Evolutionary conservation across 2,888 invertebrate species (phyloP), one percentile per base, ranked within the genome.

Genomic region (Leptinotarsa juncta): DNA sequence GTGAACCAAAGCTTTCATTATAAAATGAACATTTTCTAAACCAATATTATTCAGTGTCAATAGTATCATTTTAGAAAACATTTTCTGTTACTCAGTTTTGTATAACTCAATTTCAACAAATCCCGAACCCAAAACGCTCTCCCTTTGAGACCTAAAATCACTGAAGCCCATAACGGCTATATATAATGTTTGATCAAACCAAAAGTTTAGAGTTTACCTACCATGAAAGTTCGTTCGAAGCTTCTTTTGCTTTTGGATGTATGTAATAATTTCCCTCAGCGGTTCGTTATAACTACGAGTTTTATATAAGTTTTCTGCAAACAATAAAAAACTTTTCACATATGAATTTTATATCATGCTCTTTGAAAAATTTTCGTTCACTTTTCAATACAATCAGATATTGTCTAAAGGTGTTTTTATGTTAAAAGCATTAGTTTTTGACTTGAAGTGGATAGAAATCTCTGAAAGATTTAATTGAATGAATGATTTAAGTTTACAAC

Each of bases 221-320:
- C 57, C 15, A 18, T 20, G 14, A 57, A 20, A 57, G 55, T 57
- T 57, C 20, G 55, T 57, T 57, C 57, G 23, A 10, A 57, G 57
- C 20, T 23, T 57, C 20, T 23, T 23, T 57, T 23, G 3, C 14
- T 23, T 57, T 57, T 15, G 23, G 57, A 57, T 57, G 15, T 20
- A 57, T 57, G 15, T 20, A 57, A 57, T 57, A 20, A 57, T 57
- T 20, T 57, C 57, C 57, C 57, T 4, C 20, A 23, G 57, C 57
- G 57, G 23, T 20, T 18, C 23, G 15, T 57, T 57, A 57, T 57
- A 14, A 20, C 20, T 15, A 23, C 23, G 20, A 57, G 57, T 57
- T 23, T 57, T 57, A 57, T 57, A 57, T 57, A 57, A 57, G 23
- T 57, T 57, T 57, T 20, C 51, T 57, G 57, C 20, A 23, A 57